phyloP scores from a whole-genome alignment of 2,888 invertebrate species.

The Disparrhopalites patrizii region DNA sequence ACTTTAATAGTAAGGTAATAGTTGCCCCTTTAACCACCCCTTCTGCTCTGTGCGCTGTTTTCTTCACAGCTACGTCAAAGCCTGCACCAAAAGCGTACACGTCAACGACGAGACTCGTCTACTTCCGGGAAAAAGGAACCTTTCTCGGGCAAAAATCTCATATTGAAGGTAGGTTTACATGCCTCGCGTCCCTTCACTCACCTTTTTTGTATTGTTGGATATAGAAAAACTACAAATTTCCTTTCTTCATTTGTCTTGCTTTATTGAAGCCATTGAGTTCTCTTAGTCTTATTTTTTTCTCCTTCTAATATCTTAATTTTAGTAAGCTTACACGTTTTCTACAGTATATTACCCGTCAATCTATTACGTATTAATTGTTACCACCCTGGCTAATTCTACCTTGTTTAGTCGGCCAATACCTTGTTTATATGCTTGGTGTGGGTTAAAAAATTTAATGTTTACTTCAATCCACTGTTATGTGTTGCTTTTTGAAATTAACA shows the following conservation, averaged over 20 bases:
- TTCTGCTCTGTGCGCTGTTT: conserved; percentile 56
- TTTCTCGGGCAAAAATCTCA: conserved; percentile 94
- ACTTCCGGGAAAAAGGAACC: conserved; percentile 80
- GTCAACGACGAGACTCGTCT: conserved; percentile 94
- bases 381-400: no score
- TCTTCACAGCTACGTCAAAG: conserved; percentile 62
- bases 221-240: no score
- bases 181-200: conserved; percentile 38
- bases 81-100: conserved; percentile 98
- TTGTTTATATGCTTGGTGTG: no score
- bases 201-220: no score
- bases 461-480: no score
- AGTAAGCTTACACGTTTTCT: not conserved
- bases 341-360: not conserved
- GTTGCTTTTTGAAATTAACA: no score
- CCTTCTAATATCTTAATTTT: not conserved
- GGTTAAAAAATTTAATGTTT: no score
- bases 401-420: no score
- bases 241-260: conserved; percentile 21
- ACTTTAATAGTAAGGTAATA: conserved; percentile 5
- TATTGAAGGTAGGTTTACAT: conserved; percentile 91
- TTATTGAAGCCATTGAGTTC: conserved; percentile 30
- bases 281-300: conserved; percentile 30
- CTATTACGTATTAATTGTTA: no score
- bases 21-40: conserved; percentile 47